Evolutionary conservation across 2,888 invertebrate species (phyloP).

Genomic region (Drosophila nigricruria): DNA sequence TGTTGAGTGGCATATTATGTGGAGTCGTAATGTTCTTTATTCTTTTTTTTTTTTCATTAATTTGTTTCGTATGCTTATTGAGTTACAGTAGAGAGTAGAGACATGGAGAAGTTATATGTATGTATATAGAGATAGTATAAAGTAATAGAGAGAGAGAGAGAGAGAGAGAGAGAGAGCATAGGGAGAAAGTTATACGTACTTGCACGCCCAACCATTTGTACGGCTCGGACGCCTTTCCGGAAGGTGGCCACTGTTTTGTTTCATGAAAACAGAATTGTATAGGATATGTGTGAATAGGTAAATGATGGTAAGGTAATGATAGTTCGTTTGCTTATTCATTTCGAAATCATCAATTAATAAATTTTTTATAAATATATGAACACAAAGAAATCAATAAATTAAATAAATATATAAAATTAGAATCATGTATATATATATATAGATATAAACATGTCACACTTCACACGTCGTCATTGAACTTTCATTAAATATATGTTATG

Average conservation of each 20-base stretch:
- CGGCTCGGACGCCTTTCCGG: slow-evolving; percentile 99
- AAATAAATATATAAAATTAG: slow-evolving; percentile 19
- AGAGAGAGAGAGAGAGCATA: slow-evolving; percentile 54
- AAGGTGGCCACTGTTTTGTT: slow-evolving; percentile 97
- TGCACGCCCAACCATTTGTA: slow-evolving; percentile 99
- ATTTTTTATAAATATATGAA: slow-evolving; percentile 29
- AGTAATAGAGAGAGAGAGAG: slow-evolving; percentile 44
- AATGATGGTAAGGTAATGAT: slow-evolving; percentile 83
- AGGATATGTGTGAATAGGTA: slow-evolving; percentile 85
- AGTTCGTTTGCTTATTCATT: slow-evolving; percentile 46
- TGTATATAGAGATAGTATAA: slow-evolving; percentile 47
- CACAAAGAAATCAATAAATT: slow-evolving; percentile 24
- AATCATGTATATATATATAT: slow-evolving; percentile 16
- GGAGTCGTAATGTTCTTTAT: slow-evolving; percentile 23
- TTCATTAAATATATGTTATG: slow-evolving; percentile 50
- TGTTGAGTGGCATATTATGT: slow-evolving; percentile 26
- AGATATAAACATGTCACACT: slow-evolving; percentile 52
- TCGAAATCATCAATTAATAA: slow-evolving; percentile 32
- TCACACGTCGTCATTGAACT: slow-evolving; percentile 63
- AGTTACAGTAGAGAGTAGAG: slow-evolving; percentile 54
- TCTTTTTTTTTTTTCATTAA: slow-evolving; percentile 8
- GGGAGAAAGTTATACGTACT: slow-evolving; percentile 91
- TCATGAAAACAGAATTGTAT: slow-evolving; percentile 85
- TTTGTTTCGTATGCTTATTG: slow-evolving; percentile 62
- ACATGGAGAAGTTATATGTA: slow-evolving; percentile 49